Evolutionary conservation across 2,797 vertebrate genomes (phyloP).

Genomic region (Pteropus rufus): DNA sequence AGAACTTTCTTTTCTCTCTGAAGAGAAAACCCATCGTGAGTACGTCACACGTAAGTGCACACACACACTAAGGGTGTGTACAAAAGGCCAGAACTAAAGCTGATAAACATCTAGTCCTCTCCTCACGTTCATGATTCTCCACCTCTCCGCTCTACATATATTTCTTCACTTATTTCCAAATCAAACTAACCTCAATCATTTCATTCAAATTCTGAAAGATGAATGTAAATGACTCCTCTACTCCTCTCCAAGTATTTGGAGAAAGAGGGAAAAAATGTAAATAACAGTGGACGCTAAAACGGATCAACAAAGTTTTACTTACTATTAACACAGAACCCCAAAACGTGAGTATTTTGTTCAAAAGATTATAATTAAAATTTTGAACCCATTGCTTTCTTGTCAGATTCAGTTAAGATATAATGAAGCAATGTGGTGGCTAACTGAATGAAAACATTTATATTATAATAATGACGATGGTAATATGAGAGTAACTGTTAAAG

Average conservation of each 20-base stretch:
- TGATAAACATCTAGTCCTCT: constrained; percentile 18
- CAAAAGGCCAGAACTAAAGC: background rate
- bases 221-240: background rate
- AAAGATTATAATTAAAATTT: constrained; percentile 2
- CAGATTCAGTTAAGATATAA: background rate
- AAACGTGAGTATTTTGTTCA: background rate
- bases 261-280: background rate
- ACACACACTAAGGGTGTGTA: background rate
- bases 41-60: background rate
- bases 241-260: background rate
- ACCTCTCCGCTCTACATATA: background rate
- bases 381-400: background rate
- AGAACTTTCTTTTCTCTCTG: background rate
- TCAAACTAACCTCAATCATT: background rate
- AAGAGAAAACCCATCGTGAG: background rate
- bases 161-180: background rate
- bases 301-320: background rate
- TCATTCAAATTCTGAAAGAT: constrained; percentile 18
- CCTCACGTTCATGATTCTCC: background rate
- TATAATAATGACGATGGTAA: background rate
- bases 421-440: background rate
- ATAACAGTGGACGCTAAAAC: background rate
- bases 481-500: background rate
- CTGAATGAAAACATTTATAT: background rate
- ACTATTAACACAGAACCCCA: background rate